Evolutionary conservation across 2,797 vertebrate species (phyloP).

Genomic region (Melanotaenia parkinsoni): DNA sequence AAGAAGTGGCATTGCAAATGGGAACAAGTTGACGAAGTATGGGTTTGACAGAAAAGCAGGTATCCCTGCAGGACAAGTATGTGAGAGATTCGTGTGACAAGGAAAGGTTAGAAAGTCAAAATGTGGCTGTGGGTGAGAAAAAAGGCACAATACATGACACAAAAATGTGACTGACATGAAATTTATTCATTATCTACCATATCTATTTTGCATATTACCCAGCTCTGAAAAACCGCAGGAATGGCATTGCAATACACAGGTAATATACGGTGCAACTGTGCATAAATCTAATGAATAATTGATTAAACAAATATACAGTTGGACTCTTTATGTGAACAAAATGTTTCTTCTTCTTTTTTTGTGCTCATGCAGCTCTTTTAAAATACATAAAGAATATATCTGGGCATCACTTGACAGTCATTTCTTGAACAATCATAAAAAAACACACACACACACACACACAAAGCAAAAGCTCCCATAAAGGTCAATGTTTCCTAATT

Average conservation of each 20-base stretch:
- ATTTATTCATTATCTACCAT: not conserved
- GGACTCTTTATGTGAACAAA: too few relatives aligned
- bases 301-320: not conserved
- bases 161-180: not conserved
- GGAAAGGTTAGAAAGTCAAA: not conserved
- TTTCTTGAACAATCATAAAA: too few relatives aligned
- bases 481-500: not conserved
- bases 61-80: not conserved
- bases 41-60: not conserved
- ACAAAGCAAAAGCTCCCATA: not conserved
- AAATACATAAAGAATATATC: not conserved
- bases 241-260: not conserved
- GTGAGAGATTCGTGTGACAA: not conserved
- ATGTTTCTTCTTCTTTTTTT: too few relatives aligned
- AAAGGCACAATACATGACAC: not conserved
- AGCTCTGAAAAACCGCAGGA: not conserved
- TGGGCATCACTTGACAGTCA: not conserved
- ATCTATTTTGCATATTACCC: not conserved
- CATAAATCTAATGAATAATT: not conserved
- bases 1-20: not conserved
- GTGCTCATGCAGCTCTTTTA: not conserved
- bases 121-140: not conserved
- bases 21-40: not conserved
- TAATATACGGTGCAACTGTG: not conserved
- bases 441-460: not conserved